Evolutionary conservation across 30 jellyfish, hydroid and myxozoan genomes (phyloP), one percentile per base, ranked within the genome.

Genomic region (Aurelia aurita): DNA sequence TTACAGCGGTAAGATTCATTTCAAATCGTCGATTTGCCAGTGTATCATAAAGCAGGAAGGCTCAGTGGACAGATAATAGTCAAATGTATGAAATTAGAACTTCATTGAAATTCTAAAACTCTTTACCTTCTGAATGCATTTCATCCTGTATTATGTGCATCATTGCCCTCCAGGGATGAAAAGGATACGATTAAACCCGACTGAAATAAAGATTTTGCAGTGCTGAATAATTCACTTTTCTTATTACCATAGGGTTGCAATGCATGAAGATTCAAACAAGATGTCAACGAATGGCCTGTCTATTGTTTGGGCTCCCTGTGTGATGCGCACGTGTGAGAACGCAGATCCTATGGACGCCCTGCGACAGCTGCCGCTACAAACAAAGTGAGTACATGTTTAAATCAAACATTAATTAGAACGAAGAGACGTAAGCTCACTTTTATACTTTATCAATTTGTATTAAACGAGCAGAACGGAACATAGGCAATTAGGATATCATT

Each of bases 231-330:
- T 39, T 69, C 39, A 19, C 7, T 66, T 32, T 39, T 69, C 19
- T 51, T 68, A 20, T 65, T 64, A 39, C 51, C 51, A 9, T 58
- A 94, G 99, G 63, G 97, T 94, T 39, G 94, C 97, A 3, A 58
- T 85, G 85, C 65, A 66, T 32, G 97, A 82, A 69, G 98, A 89
- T 19, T 45, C 65, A 60, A 95, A 95, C 85, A 95, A 95, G 80
- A 95, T 95, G 99, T 82, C 99, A 39, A 86, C 98, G 18, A 88
- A 88, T 84, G 95, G 89, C 14, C 85, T 95, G 23, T 92, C 99
- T 20, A 95, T 95, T 29, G 86, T 95, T 18, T 95, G 97, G 97
- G 98, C 98, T 22, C 98, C 99, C 45, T 95, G 99, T 79, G 35
- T 95, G 26, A 70, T 92, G 79, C 90, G 98, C 23, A 72, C 98